Conservation (phyloP, 2,888 invertebrate genomes). For the Microplitis deprimator region DNA sequence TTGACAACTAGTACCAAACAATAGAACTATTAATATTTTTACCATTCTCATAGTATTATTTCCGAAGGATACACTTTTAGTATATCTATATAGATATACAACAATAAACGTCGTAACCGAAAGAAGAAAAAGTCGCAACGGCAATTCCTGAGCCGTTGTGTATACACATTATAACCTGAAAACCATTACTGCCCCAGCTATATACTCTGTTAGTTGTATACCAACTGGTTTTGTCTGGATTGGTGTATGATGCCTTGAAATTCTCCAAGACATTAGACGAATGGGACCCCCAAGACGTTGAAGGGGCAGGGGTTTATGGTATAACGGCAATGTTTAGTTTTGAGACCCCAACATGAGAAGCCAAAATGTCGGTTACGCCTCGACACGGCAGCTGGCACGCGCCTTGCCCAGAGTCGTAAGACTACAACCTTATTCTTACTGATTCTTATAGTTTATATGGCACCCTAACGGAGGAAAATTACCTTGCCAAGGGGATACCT, state of each 20-base stretch:
- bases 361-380: slow-evolving; percentile 71
- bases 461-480: slow-evolving; percentile 54
- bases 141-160: slow-evolving; percentile 21
- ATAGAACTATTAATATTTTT: slow-evolving; percentile 13
- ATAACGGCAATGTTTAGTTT: slow-evolving; percentile 38
- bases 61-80: neutral
- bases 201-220: slow-evolving; percentile 28
- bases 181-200: slow-evolving; percentile 54
- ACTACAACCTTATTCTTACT: slow-evolving; percentile 40
- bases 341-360: slow-evolving; percentile 62
- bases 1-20: neutral
- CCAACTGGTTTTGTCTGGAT: slow-evolving; percentile 50
- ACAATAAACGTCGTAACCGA: slow-evolving; percentile 17
- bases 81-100: neutral
- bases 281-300: slow-evolving; percentile 63
- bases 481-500: slow-evolving; percentile 62
- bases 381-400: slow-evolving; percentile 70
- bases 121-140: slow-evolving; percentile 32
- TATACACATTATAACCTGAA: slow-evolving; percentile 47
- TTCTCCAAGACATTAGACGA: slow-evolving; percentile 64
- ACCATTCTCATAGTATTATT: slow-evolving; percentile 3
- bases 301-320: slow-evolving; percentile 45
- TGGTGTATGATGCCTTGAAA: slow-evolving; percentile 42
- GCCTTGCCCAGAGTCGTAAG: slow-evolving; percentile 56
- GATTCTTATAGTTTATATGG: slow-evolving; percentile 45